phyloP scores from a whole-genome alignment of 2,113 vertebrate species.

The Lampris incognitus region DNA sequence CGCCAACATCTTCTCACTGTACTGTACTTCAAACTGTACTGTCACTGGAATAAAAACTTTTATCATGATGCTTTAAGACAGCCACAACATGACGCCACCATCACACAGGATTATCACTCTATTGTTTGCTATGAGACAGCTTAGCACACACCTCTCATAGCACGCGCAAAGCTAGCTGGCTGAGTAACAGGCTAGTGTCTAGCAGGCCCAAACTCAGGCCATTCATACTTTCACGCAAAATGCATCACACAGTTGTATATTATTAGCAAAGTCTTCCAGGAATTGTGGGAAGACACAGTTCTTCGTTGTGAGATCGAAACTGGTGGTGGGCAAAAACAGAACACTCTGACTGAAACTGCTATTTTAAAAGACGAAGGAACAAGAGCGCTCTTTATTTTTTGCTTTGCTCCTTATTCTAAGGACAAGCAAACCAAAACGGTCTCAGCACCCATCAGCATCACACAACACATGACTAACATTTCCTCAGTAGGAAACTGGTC shows the following conservation, averaged over 20 bases:
- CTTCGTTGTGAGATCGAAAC: constrained; percentile 30
- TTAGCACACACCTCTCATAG: neutral
- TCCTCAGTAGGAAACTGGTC: too few species aligned
- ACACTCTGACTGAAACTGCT: constrained; percentile 15
- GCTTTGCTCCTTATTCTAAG: neutral
- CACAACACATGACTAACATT: too few species aligned
- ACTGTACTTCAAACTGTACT: neutral
- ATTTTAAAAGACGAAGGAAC: constrained; percentile 43
- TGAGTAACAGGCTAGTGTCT: too few species aligned
- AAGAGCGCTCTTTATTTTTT: neutral
- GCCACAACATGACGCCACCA: neutral
- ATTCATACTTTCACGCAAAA: constrained; percentile 15
- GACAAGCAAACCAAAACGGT: neutral
- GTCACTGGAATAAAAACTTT: constrained; percentile 7
- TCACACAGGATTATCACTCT: constrained; percentile 24
- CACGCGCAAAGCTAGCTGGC: too few species aligned
- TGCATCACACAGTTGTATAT: constrained; percentile 7
- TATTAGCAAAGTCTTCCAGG: constrained; percentile 32
- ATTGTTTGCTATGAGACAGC: neutral
- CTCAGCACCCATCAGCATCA: neutral
- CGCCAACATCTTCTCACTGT: too few species aligned
- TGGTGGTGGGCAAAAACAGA: neutral
- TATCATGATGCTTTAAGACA: constrained; percentile 26
- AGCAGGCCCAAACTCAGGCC: neutral
- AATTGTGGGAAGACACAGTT: neutral